phyloP scores from a whole-genome alignment of 2,888 invertebrate species.

The Graphium colonna region DNA sequence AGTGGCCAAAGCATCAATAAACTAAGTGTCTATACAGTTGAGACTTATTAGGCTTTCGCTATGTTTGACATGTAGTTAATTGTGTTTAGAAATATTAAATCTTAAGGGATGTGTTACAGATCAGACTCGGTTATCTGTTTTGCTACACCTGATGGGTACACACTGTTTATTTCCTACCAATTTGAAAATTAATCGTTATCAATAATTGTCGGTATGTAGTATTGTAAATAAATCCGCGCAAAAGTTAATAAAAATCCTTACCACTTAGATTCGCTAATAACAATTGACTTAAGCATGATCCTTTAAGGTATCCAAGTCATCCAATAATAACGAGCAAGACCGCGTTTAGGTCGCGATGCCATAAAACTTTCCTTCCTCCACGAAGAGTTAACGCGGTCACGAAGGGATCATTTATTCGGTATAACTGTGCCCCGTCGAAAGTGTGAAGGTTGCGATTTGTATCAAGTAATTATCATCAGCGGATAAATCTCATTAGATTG shows the following conservation, averaged over 20 bases:
- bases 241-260: neutral
- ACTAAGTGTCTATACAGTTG: no score
- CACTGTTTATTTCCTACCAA: no score
- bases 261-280: neutral
- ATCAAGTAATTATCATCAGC: slow-evolving; percentile 15
- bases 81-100: no score
- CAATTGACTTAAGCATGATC: slow-evolving; percentile 21
- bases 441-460: slow-evolving; percentile 24
- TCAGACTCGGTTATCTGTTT: no score
- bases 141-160: no score
- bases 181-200: no score
- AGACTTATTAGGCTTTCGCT: no score
- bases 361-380: slow-evolving; percentile 66
- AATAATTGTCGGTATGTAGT: no score
- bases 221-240: no score
- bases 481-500: neutral
- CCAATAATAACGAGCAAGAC: slow-evolving; percentile 40
- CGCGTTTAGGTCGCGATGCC: slow-evolving; percentile 39
- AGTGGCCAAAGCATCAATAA: no score
- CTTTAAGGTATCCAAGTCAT: slow-evolving; percentile 31
- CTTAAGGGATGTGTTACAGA: no score
- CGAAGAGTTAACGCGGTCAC: slow-evolving; percentile 70
- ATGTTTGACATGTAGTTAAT: no score
- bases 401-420: slow-evolving; percentile 61
- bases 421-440: slow-evolving; percentile 39